Percentiles rank a stretch among this genome's conserved stretches.
phyloP scores from a whole-genome alignment of 1,140 invertebrate species.

The Ericerus pela region DNA sequence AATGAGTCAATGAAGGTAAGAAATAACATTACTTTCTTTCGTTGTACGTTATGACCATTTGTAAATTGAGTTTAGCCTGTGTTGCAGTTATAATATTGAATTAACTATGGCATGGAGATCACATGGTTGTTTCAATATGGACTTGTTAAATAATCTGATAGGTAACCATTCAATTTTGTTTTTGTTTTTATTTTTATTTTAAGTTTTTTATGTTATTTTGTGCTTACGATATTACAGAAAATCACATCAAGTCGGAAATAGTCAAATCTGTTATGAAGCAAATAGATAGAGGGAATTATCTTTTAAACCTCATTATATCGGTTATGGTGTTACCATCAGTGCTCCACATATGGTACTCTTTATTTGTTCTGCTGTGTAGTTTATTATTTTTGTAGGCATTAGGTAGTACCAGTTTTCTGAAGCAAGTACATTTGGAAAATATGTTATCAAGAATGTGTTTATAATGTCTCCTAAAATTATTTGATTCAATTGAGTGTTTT shows the following conservation, averaged over 20 bases:
- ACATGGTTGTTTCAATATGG: constrained; percentile 65
- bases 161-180: constrained; percentile 39
- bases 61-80: too few relatives aligned
- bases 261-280: constrained; percentile 71
- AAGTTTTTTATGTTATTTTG: constrained; percentile 29
- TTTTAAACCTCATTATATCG: constrained; percentile 64
- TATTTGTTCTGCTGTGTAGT: constrained; percentile 2
- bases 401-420: too few relatives aligned
- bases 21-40: too few relatives aligned
- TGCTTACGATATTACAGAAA: constrained; percentile 76
- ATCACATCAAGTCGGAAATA: constrained; percentile 59
- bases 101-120: constrained; percentile 45
- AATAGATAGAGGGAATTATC: constrained; percentile 74
- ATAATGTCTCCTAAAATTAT: too few relatives aligned
- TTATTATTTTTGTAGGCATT: not conserved
- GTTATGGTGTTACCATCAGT: constrained; percentile 85
- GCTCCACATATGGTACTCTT: constrained; percentile 90
- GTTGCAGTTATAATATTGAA: too few relatives aligned
- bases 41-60: too few relatives aligned
- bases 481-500: too few relatives aligned
- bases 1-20: too few relatives aligned
- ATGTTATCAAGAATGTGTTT: too few relatives aligned
- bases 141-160: constrained; percentile 66
- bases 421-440: too few relatives aligned
- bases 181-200: not conserved